Evolutionary conservation across 92 coral and sea anemone genomes (phyloP).

Genomic region (Palythoa grandis): DNA sequence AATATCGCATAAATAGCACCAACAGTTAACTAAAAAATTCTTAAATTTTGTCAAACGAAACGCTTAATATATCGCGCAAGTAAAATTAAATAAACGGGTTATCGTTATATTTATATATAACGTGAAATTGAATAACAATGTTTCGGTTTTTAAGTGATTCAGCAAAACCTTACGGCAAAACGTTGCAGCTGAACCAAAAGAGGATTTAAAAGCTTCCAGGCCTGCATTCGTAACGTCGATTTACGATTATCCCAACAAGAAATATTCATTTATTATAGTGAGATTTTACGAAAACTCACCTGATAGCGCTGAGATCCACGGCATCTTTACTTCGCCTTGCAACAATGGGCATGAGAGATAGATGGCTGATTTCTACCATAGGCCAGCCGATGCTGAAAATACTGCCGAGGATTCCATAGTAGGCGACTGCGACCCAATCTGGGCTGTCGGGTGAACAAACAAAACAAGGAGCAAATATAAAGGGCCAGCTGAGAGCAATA

Average conservation of each 20-base stretch:
- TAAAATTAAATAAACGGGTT: no score
- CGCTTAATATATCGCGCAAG: no score
- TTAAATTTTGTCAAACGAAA: no score
- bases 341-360: conserved; percentile 83
- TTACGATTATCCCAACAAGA: neutral
- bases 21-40: no score
- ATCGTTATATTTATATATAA: no score
- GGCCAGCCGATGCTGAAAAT: conserved; percentile 87
- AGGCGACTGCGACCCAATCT: conserved; percentile 69
- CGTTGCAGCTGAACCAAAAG: no score
- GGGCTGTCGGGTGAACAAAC: conserved; percentile 64
- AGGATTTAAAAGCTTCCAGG: no score
- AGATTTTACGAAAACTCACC: conserved; percentile 45
- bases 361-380: conserved; percentile 91
- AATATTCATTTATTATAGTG: neutral
- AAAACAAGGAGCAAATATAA: conserved; percentile 79
- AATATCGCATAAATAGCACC: no score
- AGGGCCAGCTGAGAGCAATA: conserved; percentile 85
- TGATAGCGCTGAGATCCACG: conserved; percentile 79
- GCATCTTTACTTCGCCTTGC: conserved; percentile 81
- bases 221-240: no score
- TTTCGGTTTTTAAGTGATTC: neutral
- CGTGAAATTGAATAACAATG: neutral
- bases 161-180: neutral
- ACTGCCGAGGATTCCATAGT: conserved; percentile 67